Evolutionary conservation across 2,113 vertebrate species (phyloP), one percentile per base, ranked within the genome.

Genomic region (Dicaeum eximium): DNA sequence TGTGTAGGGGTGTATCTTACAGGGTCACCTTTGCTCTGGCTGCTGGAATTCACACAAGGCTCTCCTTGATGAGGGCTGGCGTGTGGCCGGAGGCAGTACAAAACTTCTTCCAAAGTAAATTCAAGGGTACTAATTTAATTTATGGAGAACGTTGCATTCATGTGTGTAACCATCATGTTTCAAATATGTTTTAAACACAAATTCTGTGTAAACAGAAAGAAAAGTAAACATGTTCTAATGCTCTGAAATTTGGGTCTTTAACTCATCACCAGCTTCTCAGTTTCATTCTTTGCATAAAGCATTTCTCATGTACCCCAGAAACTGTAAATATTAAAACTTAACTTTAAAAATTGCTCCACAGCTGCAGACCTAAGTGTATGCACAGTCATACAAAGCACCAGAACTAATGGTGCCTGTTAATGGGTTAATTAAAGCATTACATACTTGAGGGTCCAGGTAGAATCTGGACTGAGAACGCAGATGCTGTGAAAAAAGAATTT

Each of bases 401-500:
- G 17, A 75, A 88, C 40, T 25, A 73, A 53, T 1, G 6, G 66
- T 75, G 66, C 70, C 90, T 78, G 10, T 67, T 58, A 78, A 71
- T 17, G 64, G 40, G 37, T 86, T 93, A 90, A 95, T 90, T 86
- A 80, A 7, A 90, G 48, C 47, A 25, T 37, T 51, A 33, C 28
- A 35, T 60, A 44, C 30, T 70, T 74, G 61, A 86, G 47, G 56
- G 56, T 83, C 71, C 82, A 93, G 86, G 82, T 83, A 78, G 72
- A 60, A 78, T 16, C 69, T 30, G 40, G 48, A 78, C 48, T 19
- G 35, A 71, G 92, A 93, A 95, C 78, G 90, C 56, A 33, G 93
- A 93, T 74, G 89, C 88, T 71, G 80, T 93, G 89, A 86, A 96
- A 91, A 96, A 97, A 79, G 91, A 95, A 73, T 96, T 91, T 74